Base-by-base conservation (phyloP, 2,113 vertebrate species). In the Gyps fulvus region DNA sequence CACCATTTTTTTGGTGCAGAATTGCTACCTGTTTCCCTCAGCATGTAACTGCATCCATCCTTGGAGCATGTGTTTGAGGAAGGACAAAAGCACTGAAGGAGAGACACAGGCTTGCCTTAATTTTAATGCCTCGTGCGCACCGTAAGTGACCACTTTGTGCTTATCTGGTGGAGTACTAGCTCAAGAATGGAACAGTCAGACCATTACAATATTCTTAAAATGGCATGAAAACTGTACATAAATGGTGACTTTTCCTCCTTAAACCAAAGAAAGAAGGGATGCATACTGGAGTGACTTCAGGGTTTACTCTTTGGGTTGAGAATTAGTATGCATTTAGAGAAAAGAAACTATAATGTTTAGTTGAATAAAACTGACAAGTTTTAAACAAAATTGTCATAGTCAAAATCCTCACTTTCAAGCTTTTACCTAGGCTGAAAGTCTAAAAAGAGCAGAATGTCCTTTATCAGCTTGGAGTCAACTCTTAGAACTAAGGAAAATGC, bases 51-150 rank as follows among this genome's bases (percentile, higher is more conserved):
- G 50, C 57, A 36, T 49, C n/a, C 42, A 49, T 54, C 14, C 45
- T n/a, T 49, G 45, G n/a, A 74, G 54, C 8, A 13, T 21, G 25
- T 67, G n/a, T 81, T 61, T 61, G n/a, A 47, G 69, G 29, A 74
- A 61, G 29, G 54, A 32, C 8, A 19, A 63, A 84, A 84, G 3
- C 36, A 25, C n/a, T 25, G 31, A 73, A 65, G 20, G 25, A 63
- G 31, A 19, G 42, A 32, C 2, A 10, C 5, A 42, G 16, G 7
- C 57, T 36, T 57, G n/a, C 0, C 0, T 62, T 62, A 36, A 36
- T 63, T 78, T 90, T 78, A 63, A 63, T 34, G 21, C 17, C 42
- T 32, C 2, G 5, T 19, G 14, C 1, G 0, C 40, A 36, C n/a
- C 32, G 11, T 42, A 61, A 54, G 31, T 34, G 13, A 11, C 25